phyloP scores from a whole-genome alignment of 1,140 invertebrate species.

The Ctenoplectra terminalis region DNA sequence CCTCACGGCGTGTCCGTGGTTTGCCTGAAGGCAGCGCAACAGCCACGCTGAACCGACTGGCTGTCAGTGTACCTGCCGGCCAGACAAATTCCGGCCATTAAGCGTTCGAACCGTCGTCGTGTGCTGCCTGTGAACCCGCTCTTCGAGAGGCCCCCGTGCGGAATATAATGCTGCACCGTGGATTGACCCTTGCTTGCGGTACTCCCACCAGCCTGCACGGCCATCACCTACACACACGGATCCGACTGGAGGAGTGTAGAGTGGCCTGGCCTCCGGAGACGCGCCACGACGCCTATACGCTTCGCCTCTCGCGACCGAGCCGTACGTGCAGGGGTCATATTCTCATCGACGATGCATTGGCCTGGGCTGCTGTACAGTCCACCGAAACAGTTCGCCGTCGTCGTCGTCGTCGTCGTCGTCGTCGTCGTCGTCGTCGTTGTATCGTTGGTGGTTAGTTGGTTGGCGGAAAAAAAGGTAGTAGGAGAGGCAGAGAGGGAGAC shows the following conservation, averaged over 20 bases:
- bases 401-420: neutral
- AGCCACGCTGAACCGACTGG: conserved; percentile 51
- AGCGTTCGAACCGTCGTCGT: conserved; percentile 66
- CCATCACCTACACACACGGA: conserved; percentile 60
- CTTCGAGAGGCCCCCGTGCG: conserved; percentile 52
- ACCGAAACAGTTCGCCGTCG: too few species aligned
- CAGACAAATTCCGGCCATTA: conserved; percentile 73
- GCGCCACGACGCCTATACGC: conserved; percentile 55
- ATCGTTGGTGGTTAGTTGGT: conserved; percentile 8
- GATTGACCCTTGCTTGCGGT: conserved; percentile 80
- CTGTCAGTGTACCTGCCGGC: conserved; percentile 69
- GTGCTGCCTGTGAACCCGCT: conserved; percentile 59
- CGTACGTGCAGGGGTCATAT: conserved; percentile 77
- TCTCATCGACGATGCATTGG: conserved; percentile 76
- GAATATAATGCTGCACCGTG: conserved; percentile 66
- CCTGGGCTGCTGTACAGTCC: conserved; percentile 26
- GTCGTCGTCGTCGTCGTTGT: conserved; percentile 28
- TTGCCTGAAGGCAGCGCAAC: conserved; percentile 20
- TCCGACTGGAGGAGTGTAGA: neutral
- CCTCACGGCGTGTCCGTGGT: neutral
- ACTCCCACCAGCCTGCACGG: conserved; percentile 73
- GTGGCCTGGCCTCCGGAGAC: conserved; percentile 43
- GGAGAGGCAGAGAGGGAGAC: neutral
- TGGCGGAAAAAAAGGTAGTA: conserved; percentile 11
- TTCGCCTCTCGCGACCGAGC: conserved; percentile 57